phyloP scores from a whole-genome alignment of 37 sponge, comb jelly and placozoan genomes.

The Mnemiopsis leidyi region DNA sequence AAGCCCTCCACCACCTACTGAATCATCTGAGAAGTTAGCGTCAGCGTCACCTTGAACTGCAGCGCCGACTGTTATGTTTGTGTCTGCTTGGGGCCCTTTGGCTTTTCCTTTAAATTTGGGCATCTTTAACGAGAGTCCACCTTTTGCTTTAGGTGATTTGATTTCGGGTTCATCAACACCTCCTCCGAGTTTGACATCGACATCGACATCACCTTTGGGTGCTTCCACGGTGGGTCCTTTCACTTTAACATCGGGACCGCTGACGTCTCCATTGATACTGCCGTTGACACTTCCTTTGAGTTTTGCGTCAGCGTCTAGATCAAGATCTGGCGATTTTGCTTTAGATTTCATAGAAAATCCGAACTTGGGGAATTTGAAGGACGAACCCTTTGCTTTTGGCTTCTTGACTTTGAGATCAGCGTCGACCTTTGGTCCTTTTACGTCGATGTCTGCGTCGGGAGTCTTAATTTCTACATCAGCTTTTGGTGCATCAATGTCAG shows the following conservation, averaged over 20 bases:
- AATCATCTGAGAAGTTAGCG: neutral
- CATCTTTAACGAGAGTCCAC: neutral
- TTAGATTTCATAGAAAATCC: neutral
- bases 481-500: constrained; percentile 30
- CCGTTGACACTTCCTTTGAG: neutral
- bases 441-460: constrained; percentile 25
- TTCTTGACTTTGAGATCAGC: constrained; percentile 18
- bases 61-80: constrained; percentile 40
- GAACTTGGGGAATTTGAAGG: neutral
- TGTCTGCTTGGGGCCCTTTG: neutral
- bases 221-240: neutral
- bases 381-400: neutral
- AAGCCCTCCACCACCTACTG: constrained; percentile 2
- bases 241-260: neutral
- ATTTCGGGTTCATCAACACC: neutral
- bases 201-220: neutral
- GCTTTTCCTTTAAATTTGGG: constrained; percentile 28
- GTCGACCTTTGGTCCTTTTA: neutral
- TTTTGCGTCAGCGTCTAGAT: neutral
- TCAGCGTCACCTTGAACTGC: neutral
- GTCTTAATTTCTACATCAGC: constrained; percentile 35
- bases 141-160: neutral
- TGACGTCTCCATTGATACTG: neutral
- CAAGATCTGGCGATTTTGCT: neutral
- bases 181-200: neutral